These are phyloP conservation scores for Heliothis subflexa DNA, from an alignment of 1,140 invertebrate species.

Conservation along the genomic window DNA sequence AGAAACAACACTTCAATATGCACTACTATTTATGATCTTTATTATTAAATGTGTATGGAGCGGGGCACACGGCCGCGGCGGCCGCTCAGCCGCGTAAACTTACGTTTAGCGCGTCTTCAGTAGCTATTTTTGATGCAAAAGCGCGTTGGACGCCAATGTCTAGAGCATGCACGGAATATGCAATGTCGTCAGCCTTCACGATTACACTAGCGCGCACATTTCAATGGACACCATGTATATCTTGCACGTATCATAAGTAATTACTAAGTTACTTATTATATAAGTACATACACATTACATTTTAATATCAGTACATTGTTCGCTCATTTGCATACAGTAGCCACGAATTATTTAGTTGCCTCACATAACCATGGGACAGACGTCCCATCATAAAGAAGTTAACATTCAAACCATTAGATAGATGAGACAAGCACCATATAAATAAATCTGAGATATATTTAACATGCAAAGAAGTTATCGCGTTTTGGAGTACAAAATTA, in stretches of 20 bases:
- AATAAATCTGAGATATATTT: no score
- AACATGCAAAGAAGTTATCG: no score
- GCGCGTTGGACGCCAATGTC: slow-evolving; percentile 84
- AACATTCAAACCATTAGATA: not conserved
- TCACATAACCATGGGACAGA: not conserved
- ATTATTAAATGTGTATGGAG: slow-evolving; percentile 46
- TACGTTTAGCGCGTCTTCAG: slow-evolving; percentile 79
- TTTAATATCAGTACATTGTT: slow-evolving; percentile 4
- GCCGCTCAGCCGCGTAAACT: slow-evolving; percentile 77
- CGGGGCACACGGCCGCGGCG: slow-evolving; percentile 70
- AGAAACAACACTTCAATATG: slow-evolving; percentile 19
- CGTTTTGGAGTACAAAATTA: no score
- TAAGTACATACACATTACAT: no score
- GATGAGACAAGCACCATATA: not conserved
- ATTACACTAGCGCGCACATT: slow-evolving; percentile 32
- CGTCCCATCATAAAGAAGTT: not conserved
- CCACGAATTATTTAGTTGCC: not conserved
- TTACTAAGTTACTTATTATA: slow-evolving; percentile 4
- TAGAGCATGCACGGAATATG: slow-evolving; percentile 85
- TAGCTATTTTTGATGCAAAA: slow-evolving; percentile 85
- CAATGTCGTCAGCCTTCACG: slow-evolving; percentile 81
- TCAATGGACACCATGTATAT: slow-evolving; percentile 26
- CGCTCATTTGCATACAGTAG: slow-evolving; percentile 1
- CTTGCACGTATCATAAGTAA: slow-evolving; percentile 10
- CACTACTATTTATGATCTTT: slow-evolving; percentile 43